Conservation (phyloP, 2,113 vertebrate genomes). For the Grantiella picta region DNA sequence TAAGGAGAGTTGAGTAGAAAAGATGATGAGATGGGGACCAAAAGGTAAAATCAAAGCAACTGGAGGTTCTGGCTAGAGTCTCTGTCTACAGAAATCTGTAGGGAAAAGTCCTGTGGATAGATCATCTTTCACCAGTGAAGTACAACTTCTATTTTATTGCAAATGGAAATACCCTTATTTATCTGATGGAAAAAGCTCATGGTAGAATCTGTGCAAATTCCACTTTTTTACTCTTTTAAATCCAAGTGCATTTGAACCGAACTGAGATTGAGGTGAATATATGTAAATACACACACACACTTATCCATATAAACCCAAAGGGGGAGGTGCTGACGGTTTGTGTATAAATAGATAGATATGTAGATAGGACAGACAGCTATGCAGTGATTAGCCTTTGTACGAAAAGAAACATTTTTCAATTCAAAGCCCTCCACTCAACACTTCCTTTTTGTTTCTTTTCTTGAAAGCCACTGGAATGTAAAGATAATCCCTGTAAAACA, state of each 20-base stretch:
- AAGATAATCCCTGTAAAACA: neutral
- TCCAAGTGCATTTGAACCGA: neutral
- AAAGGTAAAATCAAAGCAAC: neutral
- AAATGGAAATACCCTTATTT: neutral
- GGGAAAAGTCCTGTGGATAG: neutral
- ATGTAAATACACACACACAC: fast-evolving
- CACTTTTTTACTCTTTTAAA: neutral
- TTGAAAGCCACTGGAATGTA: neutral
- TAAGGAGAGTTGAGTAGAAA: neutral
- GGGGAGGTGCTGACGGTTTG: fast-evolving
- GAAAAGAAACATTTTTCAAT: neutral
- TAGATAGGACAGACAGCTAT: neutral
- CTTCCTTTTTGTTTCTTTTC: neutral
- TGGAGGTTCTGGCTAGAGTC: neutral
- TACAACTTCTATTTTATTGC: neutral
- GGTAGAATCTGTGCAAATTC: too few species aligned
- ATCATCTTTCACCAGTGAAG: neutral
- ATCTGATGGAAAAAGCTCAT: too few species aligned
- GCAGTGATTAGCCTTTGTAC: neutral
- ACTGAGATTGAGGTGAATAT: neutral
- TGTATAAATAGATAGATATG: neutral
- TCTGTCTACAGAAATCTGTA: neutral
- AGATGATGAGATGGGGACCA: neutral
- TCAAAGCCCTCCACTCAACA: neutral
- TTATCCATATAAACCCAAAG: neutral